A percentile compares a stretch with the other conserved stretches of the same genome.
Conservation (phyloP, 1,140 invertebrate species). For the Zaprionus lachaisei region DNA sequence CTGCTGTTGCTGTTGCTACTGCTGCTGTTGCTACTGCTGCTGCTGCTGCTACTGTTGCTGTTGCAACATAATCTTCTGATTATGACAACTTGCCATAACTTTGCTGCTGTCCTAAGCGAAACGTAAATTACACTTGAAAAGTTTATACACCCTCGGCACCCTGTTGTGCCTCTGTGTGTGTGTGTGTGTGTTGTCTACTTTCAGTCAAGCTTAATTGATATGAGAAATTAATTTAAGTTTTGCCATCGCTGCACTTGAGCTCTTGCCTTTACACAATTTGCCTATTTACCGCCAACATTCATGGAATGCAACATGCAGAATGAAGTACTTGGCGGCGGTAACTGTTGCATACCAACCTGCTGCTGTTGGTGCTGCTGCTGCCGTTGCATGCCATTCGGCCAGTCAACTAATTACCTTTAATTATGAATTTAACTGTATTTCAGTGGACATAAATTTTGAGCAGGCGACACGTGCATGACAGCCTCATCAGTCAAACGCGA, state of each 20-base stretch:
- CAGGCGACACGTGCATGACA: slow-evolving; percentile 25
- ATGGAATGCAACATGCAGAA: slow-evolving; percentile 34
- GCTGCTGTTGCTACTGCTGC: slow-evolving; percentile 3
- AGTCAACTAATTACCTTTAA: slow-evolving; percentile 67
- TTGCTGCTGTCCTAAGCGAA: slow-evolving; percentile 50
- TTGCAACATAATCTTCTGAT: slow-evolving; percentile 75
- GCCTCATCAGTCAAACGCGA: slow-evolving; percentile 45
- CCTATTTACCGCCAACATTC: slow-evolving; percentile 39
- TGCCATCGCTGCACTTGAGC: slow-evolving; percentile 31
- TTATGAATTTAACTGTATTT: slow-evolving; percentile 47
- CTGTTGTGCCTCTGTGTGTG: not conserved
- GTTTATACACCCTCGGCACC: slow-evolving; percentile 14
- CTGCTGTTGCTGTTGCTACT: slow-evolving; percentile 11
- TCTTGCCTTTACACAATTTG: slow-evolving; percentile 32
- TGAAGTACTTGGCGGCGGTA: slow-evolving; percentile 42
- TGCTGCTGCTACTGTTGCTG: slow-evolving; percentile 34
- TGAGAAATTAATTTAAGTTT: slow-evolving; percentile 71
- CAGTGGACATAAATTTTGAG: slow-evolving; percentile 39
- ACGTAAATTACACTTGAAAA: slow-evolving; percentile 68
- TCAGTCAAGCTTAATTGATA: slow-evolving; percentile 37
- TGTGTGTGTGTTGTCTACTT: slow-evolving; percentile 36
- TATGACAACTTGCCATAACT: slow-evolving; percentile 59
- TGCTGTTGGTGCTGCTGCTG: slow-evolving; percentile 3
- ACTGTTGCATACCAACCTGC: slow-evolving; percentile 55
- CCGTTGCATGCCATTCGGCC: slow-evolving; percentile 11